Evolutionary conservation across 2,113 vertebrate genomes (phyloP), one percentile per base, ranked within the genome.

Genomic region (Leucoraja erinaceus): DNA sequence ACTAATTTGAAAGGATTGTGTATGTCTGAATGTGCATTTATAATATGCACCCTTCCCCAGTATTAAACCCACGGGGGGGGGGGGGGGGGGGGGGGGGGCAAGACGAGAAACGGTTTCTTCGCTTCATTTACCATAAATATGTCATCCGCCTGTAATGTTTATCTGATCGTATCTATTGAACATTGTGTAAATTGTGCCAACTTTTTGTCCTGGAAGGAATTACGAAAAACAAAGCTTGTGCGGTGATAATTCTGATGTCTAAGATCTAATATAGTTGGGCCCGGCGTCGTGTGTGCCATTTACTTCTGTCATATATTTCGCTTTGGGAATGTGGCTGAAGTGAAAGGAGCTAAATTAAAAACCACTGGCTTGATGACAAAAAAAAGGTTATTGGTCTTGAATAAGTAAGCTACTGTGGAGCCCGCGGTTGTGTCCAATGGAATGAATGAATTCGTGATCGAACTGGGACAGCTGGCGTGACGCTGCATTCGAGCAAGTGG

Each of bases 341-440:
- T 74, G 66, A 68, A 91, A 38, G 16, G 33, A 47, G 66, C 33
- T 91, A 91, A 91, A 91, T 72, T 72, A 91, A 72, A 47, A 91
- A 38, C 22, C 90, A 54, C 66, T 91, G 68, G 38, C 33, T 74
- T 91, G 20, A 91, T 47, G 68, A 72, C 66, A 18, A 47, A 91
- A 91, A 72, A 70, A 91, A 90, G 10, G 31, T 72, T 70, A 72
- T 72, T 72, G 90, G 20, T 72, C 59, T 72, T 54, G 33, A 90
- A 54, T 94, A 95, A 94, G 93, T 93, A 94, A 95, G 78, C 93
- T 94, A 93, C 86, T 95, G 94, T 96, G 74, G 75, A 93, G 95
- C 95, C 94, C 4, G 11, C 93, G 93, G 74, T 95, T 81, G 93
- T 83, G 93, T 95, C 95, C 93, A 94, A 56, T 93, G 94, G 94